Conservation (phyloP, 53 echinoderm and acorn worm genomes). For the Echinometra lucunter region DNA sequence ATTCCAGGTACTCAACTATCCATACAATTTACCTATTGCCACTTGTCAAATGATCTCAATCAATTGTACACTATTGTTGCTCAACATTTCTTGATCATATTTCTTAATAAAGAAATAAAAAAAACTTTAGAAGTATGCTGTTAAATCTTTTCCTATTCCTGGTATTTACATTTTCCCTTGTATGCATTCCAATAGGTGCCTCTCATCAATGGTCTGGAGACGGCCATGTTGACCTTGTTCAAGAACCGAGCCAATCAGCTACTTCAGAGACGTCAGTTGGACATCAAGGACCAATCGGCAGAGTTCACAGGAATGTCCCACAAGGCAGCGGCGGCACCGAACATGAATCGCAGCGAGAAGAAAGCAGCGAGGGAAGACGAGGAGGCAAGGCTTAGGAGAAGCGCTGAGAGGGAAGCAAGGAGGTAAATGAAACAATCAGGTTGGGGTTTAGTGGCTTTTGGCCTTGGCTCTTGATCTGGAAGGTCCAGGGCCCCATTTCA, state of each 20-base stretch:
- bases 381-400: conserved; percentile 80
- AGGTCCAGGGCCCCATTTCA: no score
- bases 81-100: no score
- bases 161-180: neutral
- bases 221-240: conserved; percentile 75
- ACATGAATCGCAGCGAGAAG: conserved; percentile 65
- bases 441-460: no score
- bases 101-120: no score
- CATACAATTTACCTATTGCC: no score
- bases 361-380: conserved; percentile 79
- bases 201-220: conserved; percentile 83
- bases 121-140: no score
- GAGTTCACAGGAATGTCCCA: conserved; percentile 84
- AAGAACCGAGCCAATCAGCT: conserved; percentile 80
- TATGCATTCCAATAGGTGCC: conserved; percentile 75
- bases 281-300: conserved; percentile 93
- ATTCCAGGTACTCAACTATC: no score
- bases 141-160: no score
- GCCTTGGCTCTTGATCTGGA: no score
- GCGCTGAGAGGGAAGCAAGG: conserved; percentile 94
- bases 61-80: no score
- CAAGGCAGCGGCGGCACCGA: conserved; percentile 85
- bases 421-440: conserved; percentile 67
- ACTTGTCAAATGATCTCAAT: no score
- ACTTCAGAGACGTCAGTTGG: conserved; percentile 80